Conservation (phyloP, 2,797 vertebrate genomes). For the Typhlichthys subterraneus region DNA sequence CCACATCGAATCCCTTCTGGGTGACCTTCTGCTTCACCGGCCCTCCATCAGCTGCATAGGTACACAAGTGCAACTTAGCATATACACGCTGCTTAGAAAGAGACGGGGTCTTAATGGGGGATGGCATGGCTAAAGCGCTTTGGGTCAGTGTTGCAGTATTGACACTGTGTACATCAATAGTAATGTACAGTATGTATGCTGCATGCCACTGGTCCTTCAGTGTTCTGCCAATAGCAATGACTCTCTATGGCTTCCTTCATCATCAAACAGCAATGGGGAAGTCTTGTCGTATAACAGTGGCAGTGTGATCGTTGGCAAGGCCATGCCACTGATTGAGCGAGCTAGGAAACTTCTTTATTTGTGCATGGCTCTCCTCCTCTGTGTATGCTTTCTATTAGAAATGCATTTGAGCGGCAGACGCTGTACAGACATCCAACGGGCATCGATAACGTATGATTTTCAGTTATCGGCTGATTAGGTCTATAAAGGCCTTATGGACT, state of each 20-base stretch:
- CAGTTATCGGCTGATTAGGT: neutral
- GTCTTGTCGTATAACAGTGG: constrained; percentile 28
- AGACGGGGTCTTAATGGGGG: neutral
- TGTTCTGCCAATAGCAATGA: constrained; percentile 39
- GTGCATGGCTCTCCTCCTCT: constrained; percentile 8
- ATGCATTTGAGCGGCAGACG: neutral
- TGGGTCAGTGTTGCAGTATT: constrained; percentile 15
- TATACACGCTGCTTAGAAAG: neutral
- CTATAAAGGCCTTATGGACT: neutral
- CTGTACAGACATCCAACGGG: neutral
- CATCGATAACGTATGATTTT: neutral
- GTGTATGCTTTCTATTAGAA: neutral
- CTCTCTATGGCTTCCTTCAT: constrained; percentile 20
- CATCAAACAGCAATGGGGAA: constrained; percentile 35
- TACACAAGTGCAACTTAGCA: neutral
- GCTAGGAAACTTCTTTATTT: constrained; percentile 16
- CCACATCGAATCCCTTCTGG: neutral
- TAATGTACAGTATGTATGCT: constrained; percentile 22
- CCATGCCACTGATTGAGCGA: constrained; percentile 26
- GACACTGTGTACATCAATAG: constrained; percentile 20
- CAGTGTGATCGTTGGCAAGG: constrained; percentile 23
- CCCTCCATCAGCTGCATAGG: neutral
- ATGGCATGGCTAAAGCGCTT: neutral
- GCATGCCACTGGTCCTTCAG: constrained; percentile 36
- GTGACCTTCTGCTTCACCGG: neutral